Base-by-base conservation (phyloP, 1,140 invertebrate genomes). In the Drosophila watanabei region DNA sequence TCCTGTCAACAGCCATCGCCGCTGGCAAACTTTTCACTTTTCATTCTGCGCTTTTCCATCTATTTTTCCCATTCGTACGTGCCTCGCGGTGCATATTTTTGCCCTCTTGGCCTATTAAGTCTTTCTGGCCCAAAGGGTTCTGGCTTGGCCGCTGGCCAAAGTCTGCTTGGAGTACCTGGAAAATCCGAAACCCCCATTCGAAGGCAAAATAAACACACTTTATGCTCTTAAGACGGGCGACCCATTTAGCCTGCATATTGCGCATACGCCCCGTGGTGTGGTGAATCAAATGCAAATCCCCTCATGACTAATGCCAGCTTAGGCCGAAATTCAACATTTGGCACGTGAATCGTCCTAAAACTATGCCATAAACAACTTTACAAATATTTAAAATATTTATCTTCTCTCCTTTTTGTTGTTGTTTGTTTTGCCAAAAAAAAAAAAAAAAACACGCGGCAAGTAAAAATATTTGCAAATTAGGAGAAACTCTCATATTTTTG, bases 61-160 rank as follows among this genome's bases (percentile, higher is more conserved):
- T n/a, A 39, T 54, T 46, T 46, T 43, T 68, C 32, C 68, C 82
- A 71, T 49, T 65, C 43, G 64, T 86, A 69, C 69, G 75, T 79
- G 57, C 49, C 51, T 60, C 18, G 16, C 51, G 58, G 46, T 71
- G 79, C 65, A 79, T 79, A 73, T 81, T 91, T 57, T 84, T 91
- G 90, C 75, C 90, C 89, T 75, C 66, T 92, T 91, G 89, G 89
- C 89, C 89, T 91, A 91, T 91, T 91, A 92, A 91, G 89, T 80
- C 65, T 52, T 73, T 66, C 64, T 39, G 51, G 65, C 62, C 66
- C 43, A 30, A 46, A 48, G 68, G 66, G 84, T 82, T 82, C 84
- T 91, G 35, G 58, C 45, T 69, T 82, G 87, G 82, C 72, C 51
- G 18, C n/a, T 11, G 41, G 65, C 87, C 79, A 90, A 91, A 80